Evolutionary conservation across 2,113 vertebrate genomes (phyloP), one percentile per base, ranked within the genome.

Genomic region (Campylorhamphus procurvoides): DNA sequence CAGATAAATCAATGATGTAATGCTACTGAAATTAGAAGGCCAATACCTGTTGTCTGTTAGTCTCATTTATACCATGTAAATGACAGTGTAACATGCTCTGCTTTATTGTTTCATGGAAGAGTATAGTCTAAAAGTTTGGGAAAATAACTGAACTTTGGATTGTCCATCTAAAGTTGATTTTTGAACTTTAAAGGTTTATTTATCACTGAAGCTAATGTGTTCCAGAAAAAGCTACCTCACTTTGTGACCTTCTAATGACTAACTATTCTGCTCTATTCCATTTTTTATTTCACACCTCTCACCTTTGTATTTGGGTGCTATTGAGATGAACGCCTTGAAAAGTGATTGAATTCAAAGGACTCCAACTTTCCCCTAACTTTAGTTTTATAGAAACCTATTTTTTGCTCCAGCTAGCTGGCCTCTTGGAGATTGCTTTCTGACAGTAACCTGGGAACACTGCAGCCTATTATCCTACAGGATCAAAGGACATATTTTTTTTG

Each of bases 351-450:
- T 76, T 94, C 81, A 89, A 79, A 74, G 76, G 66, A 83, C 62
- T 85, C 46, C 49, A 80, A 83, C 53, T 85, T 94, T 87, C 53
- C 44, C 52, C 71, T 89, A 95, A 85, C 58, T 94, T 90, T 68
- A 80, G 50, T 52, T 95, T 63, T 91, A 95, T 53, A 92, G 82
- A 95, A 96, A 92, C 52, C 47, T 81, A 89, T 78, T 95, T 96
- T 95, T 96, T 78, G 17, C 72, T 93, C 31, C 68, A 92, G 84
- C 40, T 96, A 78, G 8, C 78, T 93, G 93, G 53, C 75, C 69
- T 94, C 56, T 94, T 64, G 60, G 62, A 95, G 79, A 95, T 95
- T 97, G 52, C 86, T 95, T 96, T 95, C 79, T 86, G 67, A 81
- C 22, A 81, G 82, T 90, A 94, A 84, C 52, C 63, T 75, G 44